Evolutionary conservation across 2,888 invertebrate species (phyloP).

Genomic region (Trachelus stipa): DNA sequence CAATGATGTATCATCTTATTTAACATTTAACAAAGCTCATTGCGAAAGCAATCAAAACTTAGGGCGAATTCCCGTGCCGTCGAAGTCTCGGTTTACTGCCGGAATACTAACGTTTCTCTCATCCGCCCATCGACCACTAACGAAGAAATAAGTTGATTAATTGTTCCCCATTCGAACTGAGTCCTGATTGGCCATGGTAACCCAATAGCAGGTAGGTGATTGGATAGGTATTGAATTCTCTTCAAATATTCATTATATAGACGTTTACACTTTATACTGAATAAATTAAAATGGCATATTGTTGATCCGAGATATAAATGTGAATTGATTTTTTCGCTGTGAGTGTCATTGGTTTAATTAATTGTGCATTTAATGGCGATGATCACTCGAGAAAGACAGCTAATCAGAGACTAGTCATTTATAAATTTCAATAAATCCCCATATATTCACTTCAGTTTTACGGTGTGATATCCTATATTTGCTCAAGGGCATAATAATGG

Average conservation of each 20-base stretch:
- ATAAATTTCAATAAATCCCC: neutral
- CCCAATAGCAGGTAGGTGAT: neutral
- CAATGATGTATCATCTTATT: constrained; percentile 59
- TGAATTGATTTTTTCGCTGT: neutral
- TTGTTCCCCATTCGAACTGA: constrained; percentile 33
- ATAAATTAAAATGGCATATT: neutral
- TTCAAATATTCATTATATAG: neutral
- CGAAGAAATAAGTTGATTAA: constrained; percentile 51
- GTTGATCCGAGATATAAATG: too few species aligned
- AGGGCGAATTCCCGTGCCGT: constrained; percentile 46
- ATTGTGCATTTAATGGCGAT: too few species aligned
- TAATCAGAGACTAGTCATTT: neutral
- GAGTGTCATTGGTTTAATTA: neutral
- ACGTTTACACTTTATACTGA: neutral
- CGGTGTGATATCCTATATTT: neutral
- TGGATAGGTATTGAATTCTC: neutral
- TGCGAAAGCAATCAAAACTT: constrained; percentile 66
- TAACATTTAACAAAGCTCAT: constrained; percentile 65
- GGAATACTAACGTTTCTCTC: constrained; percentile 52
- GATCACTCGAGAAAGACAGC: neutral
- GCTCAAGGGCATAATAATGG: neutral
- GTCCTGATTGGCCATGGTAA: constrained; percentile 16
- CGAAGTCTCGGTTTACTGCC: constrained; percentile 51
- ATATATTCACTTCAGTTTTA: neutral
- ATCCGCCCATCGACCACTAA: constrained; percentile 27